Percentiles rank a stretch among this genome's conserved stretches.
phyloP scores from a whole-genome alignment of 2,113 vertebrate genomes.

The Prietella phreatophila region DNA sequence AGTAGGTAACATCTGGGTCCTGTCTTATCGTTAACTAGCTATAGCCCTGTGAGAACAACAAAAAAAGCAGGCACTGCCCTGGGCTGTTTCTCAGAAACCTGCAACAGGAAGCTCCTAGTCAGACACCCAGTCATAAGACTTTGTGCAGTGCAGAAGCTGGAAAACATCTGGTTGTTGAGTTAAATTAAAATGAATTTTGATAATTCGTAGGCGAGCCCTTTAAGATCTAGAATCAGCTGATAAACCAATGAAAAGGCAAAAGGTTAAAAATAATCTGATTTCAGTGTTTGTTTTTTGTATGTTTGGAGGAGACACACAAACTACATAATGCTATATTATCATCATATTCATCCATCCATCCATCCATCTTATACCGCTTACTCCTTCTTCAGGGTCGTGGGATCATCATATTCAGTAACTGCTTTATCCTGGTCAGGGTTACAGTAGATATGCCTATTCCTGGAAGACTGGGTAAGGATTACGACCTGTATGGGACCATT shows the following conservation, averaged over 20 bases:
- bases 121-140: neutral
- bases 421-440: neutral
- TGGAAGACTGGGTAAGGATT: neutral
- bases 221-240: neutral
- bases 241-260: neutral
- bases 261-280: neutral
- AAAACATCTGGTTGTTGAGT: neutral
- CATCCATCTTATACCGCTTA: too few species aligned
- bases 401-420: neutral
- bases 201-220: neutral
- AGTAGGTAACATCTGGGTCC: neutral
- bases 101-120: neutral
- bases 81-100: neutral
- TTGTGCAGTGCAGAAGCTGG: neutral
- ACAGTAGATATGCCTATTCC: neutral
- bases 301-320: neutral
- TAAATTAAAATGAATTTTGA: neutral
- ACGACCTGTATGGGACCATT: neutral
- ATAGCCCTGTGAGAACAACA: neutral
- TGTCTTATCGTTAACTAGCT: neutral
- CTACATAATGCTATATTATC: neutral
- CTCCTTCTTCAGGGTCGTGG: too few species aligned
- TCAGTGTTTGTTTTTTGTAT: neutral
- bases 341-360: neutral
- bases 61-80: neutral